Evolutionary conservation across 2,888 invertebrate species (phyloP), one percentile per base, ranked within the genome.

Genomic region (Nomada fabriciana): DNA sequence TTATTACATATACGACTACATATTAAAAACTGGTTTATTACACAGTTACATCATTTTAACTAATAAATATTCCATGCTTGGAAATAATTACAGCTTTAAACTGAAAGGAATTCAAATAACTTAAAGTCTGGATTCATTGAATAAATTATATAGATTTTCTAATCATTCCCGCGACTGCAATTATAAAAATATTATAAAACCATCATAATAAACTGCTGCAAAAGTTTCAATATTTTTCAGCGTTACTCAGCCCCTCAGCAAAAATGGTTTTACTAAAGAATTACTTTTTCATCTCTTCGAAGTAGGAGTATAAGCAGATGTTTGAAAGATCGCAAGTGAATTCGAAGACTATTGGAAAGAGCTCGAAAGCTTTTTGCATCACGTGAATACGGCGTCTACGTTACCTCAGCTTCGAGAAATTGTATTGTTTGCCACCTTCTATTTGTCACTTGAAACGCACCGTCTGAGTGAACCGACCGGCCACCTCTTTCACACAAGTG

Each of bases 401-500:
- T 55, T 36, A 36, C 59, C 50, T 20, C 20, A 43, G 18, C 57
- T 53, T 47, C 52, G 15, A 52, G 74, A 23, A 59, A 74, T 36
- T 47, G 57, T 47, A 82, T 75, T 82, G 67, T 76, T 74, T 29
- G 70, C n/a, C 52, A 52, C 42, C 72, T 76, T 82, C 60, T 81
- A 82, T 83, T 83, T 83, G 81, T 77, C 83, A 59, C 73, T 77
- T 68, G 59, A 64, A 81, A 76, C 60, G 68, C 47, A 69, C 50
- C 72, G 64, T 50, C 53, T 20, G 47, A 67, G 60, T 18, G 59
- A 57, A 3, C 20, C 42, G n/a, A 20, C 29, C 55, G 29, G 47
- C 23, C 23, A 76, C 64, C 69, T 83, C 76, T 77, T 64, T 52
- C 69, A 59, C 36, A 75, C 76, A 89, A 92, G 91, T 91, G 91